Percentiles rank a stretch among this genome's conserved stretches.
phyloP scores from a whole-genome alignment of 2,797 vertebrate species.

The Melanotaenia boesemani region DNA sequence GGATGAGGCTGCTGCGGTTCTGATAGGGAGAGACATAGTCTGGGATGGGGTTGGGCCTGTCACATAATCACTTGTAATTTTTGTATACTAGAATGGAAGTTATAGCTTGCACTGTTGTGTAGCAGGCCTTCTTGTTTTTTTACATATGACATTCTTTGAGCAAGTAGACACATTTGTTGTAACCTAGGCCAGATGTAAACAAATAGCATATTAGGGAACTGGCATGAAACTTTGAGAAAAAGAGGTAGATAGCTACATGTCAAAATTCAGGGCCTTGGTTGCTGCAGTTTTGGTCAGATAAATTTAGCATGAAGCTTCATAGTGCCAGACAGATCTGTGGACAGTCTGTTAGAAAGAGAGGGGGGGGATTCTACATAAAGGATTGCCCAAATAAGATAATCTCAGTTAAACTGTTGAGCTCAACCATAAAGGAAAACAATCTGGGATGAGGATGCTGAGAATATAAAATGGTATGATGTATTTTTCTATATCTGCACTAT shows the following conservation, averaged over 20 bases:
- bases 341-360: slow-evolving; percentile 22
- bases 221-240: slow-evolving; percentile 20
- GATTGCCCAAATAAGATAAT: slow-evolving; percentile 13
- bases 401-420: not conserved
- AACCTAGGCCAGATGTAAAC: slow-evolving; percentile 8
- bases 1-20: slow-evolving; percentile 3
- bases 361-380: slow-evolving; percentile 16
- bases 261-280: slow-evolving; percentile 31
- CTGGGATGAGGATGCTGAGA: slow-evolving; percentile 11
- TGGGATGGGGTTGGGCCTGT: slow-evolving; percentile 7
- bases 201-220: not conserved
- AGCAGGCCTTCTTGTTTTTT: slow-evolving; percentile 1
- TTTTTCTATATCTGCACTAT: not conserved
- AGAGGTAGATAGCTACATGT: slow-evolving; percentile 14
- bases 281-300: slow-evolving; percentile 48
- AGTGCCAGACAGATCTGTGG: slow-evolving; percentile 29
- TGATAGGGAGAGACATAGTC: slow-evolving; percentile 17
- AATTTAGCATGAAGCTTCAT: slow-evolving; percentile 30
- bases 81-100: slow-evolving; percentile 14
- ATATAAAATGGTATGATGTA: not conserved
- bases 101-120: slow-evolving; percentile 1
- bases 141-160: not conserved
- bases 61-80: slow-evolving; percentile 21
- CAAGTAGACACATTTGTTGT: not conserved
- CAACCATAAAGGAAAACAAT: slow-evolving; percentile 10